A percentile compares a stretch with the other conserved stretches of the same genome.
Evolutionary conservation across 1,140 invertebrate species (phyloP).

Genomic region (Branchinecta lindahli): DNA sequence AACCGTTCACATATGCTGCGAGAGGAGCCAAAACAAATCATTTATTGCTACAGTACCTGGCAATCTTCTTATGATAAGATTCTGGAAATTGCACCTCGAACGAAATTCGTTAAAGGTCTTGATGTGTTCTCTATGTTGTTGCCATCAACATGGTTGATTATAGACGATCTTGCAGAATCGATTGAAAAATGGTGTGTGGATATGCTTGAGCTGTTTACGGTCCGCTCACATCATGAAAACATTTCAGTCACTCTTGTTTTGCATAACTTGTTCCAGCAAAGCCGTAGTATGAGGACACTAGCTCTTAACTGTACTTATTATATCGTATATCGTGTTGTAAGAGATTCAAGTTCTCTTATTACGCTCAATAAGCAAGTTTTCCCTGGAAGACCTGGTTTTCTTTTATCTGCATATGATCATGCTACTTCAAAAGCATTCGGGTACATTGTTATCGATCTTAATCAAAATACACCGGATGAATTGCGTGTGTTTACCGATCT

Average conservation of each 20-base stretch:
- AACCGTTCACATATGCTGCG: too few relatives aligned
- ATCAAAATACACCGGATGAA: not conserved
- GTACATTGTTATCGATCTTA: conserved; percentile 2
- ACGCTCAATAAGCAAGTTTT: not conserved
- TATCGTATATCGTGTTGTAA: not conserved
- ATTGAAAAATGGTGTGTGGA: not conserved
- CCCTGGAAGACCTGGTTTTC: not conserved
- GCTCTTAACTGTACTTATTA: not conserved
- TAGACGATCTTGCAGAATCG: not conserved
- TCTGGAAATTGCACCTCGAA: not conserved
- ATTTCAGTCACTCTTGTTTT: not conserved
- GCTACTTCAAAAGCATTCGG: not conserved
- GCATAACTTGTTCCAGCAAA: not conserved
- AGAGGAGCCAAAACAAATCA: not conserved
- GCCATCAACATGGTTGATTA: not conserved
- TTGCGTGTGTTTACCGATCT: not conserved
- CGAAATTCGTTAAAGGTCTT: not conserved
- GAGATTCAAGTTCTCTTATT: not conserved
- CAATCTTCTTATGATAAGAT: not conserved
- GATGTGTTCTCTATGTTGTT: not conserved
- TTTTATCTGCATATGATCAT: not conserved
- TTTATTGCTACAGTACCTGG: not conserved
- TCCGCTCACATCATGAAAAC: conserved; percentile 5
- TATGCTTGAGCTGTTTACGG: not conserved
- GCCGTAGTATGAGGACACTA: not conserved